phyloP scores from a whole-genome alignment of 23 tunicate genomes.

The Ciona savignyi region DNA sequence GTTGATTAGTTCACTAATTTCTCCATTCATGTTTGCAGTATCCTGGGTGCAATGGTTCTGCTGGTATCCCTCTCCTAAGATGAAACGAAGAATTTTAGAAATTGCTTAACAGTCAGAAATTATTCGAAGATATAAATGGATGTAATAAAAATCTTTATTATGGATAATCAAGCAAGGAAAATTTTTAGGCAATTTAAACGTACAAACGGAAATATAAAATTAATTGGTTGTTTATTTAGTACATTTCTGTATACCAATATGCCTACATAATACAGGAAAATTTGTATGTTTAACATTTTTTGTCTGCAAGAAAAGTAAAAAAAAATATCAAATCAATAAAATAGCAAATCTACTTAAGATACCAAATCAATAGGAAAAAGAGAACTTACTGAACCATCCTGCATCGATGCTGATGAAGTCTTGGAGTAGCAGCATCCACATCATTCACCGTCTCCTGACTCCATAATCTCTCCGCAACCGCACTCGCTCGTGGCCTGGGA shows the following conservation, averaged over 20 bases:
- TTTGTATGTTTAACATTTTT: no score
- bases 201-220: no score
- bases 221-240: no score
- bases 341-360: no score
- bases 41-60: conserved; percentile 73
- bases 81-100: neutral
- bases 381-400: conserved; percentile 66
- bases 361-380: neutral
- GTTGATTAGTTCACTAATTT: no score
- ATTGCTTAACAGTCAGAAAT: neutral
- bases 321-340: neutral
- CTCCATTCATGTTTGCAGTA: conserved; percentile 72
- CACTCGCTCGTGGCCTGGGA: conserved; percentile 98
- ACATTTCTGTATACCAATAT: no score
- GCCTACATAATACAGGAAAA: no score
- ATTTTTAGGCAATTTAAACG: no score
- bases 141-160: neutral
- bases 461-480: conserved; percentile 92
- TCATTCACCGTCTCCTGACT: conserved; percentile 52
- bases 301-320: no score
- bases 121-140: neutral
- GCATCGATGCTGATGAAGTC: conserved; percentile 87
- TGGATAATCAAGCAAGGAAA: no score
- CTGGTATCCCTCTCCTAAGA: conserved; percentile 83
- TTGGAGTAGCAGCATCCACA: conserved; percentile 43